Evolutionary conservation across 2,888 invertebrate genomes (phyloP), one percentile per base, ranked within the genome.

Genomic region (Charanyca ferruginea): DNA sequence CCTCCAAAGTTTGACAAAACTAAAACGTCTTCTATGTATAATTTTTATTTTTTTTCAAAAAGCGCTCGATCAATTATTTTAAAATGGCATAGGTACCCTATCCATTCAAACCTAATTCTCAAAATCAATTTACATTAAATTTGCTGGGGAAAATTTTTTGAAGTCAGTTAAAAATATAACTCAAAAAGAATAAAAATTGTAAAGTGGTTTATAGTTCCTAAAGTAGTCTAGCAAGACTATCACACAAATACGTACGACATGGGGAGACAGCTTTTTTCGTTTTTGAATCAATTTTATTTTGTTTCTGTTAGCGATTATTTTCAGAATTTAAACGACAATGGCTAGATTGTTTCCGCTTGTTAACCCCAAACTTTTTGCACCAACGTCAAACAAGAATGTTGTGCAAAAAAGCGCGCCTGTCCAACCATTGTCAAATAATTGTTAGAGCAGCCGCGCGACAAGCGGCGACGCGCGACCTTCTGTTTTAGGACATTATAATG

Each of bases 281-380:
- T 65, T 48, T 48, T 18, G 49, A 28, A 45, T 8, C 23, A 22
- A 44, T 20, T 63, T 51, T 66, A n/a, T 66, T 49, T 18, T 38
- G 35, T 44, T 28, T 47, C 23, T 61, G 57, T 58, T 28, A 45
- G 44, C 54, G 64, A 67, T 68, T 71, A 75, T 81, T 69, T 81
- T 48, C 47, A 51, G 45, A 73, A 66, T 58, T 69, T 71, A 68
- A 68, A 68, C 52, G 61, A 80, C 68, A 70, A 77, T 73, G 63
- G 60, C 28, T 64, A 45, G 55, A 69, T 60, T 64, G 62, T 75
- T 79, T 73, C 74, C 71, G 79, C 77, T 65, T 75, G 61, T 70
- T 80, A 69, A 67, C 65, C 59, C 60, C 52, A 55, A 62, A 74
- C 52, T 82, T 80, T 80, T 81, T 80, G 71, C 62, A 49, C 61